These are phyloP conservation scores for Diplolepis rosae DNA, from an alignment of 2,888 invertebrate species.

Conservation along the genomic window DNA sequence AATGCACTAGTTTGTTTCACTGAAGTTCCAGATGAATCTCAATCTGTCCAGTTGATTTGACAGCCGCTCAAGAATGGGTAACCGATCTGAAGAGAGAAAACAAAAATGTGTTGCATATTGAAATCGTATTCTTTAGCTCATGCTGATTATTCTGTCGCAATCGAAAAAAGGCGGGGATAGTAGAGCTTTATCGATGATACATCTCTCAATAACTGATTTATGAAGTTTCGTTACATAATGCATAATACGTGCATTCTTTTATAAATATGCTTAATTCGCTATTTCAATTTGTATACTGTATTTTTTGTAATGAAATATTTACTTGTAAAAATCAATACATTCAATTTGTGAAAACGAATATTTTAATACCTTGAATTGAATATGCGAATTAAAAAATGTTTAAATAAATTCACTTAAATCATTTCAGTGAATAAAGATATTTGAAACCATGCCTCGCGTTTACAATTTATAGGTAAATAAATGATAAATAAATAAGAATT, in stretches of 20 bases:
- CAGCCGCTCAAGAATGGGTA: not conserved
- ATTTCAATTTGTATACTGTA: no score
- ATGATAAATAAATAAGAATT: not conserved
- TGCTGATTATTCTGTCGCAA: slow-evolving; percentile 15
- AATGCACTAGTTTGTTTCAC: not conserved
- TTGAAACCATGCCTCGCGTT: no score
- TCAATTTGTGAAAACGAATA: no score
- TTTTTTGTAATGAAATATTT: no score
- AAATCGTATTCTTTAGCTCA: not conserved
- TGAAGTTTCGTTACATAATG: not conserved
- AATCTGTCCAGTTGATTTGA: not conserved
- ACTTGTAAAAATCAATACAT: no score
- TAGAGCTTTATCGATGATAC: slow-evolving; percentile 7
- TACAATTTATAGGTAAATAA: not conserved
- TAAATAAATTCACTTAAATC: no score
- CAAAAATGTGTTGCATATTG: slow-evolving; percentile 1
- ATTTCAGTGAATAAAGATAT: no score
- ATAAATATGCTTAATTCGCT: not conserved
- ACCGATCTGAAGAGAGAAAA: not conserved
- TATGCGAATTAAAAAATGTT: no score
- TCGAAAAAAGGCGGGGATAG: not conserved
- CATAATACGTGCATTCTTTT: not conserved
- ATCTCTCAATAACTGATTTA: not conserved
- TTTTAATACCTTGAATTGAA: no score
- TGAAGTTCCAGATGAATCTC: not conserved